phyloP scores from a whole-genome alignment of 2,888 invertebrate genomes.

The Perizoma flavofasciatum region DNA sequence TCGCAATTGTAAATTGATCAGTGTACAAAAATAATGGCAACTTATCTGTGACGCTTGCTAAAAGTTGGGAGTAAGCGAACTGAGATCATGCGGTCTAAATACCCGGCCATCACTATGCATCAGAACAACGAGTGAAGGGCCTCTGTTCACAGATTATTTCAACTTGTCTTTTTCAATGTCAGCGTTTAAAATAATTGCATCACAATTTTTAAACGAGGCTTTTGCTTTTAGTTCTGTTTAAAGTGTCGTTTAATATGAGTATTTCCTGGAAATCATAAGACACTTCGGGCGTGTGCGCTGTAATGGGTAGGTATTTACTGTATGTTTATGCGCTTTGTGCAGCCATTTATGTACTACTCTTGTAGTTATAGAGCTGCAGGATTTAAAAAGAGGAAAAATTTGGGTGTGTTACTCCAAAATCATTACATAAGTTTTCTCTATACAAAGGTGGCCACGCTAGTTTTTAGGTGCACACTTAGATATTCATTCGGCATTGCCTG shows the following conservation, averaged over 20 bases:
- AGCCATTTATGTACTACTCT: no score
- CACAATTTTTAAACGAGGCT: conserved; percentile 80
- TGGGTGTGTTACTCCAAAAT: no score
- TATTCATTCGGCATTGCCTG: not conserved
- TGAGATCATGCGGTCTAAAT: conserved; percentile 75
- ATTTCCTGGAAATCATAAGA: conserved; percentile 78
- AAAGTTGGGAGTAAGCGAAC: conserved; percentile 55
- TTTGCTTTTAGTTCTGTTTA: conserved; percentile 79
- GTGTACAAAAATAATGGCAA: no score
- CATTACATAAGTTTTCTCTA: no score
- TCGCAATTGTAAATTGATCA: no score
- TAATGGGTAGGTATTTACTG: conserved; percentile 32
- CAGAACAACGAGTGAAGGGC: conserved; percentile 79
- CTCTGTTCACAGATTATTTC: conserved; percentile 82
- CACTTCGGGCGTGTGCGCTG: conserved; percentile 46
- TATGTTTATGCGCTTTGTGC: conserved; percentile 15
- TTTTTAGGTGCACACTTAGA: no score
- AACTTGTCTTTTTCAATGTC: conserved; percentile 84
- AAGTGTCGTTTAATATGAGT: conserved; percentile 73
- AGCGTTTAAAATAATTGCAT: conserved; percentile 84
- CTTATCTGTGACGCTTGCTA: no score
- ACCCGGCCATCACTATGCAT: conserved; percentile 80
- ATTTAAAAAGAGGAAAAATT: no score
- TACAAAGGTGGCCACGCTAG: no score
- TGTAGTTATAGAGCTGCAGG: no score